Evolutionary conservation across 1,140 invertebrate species (phyloP), one percentile per base, ranked within the genome.

Genomic region (Galleria mellonella): DNA sequence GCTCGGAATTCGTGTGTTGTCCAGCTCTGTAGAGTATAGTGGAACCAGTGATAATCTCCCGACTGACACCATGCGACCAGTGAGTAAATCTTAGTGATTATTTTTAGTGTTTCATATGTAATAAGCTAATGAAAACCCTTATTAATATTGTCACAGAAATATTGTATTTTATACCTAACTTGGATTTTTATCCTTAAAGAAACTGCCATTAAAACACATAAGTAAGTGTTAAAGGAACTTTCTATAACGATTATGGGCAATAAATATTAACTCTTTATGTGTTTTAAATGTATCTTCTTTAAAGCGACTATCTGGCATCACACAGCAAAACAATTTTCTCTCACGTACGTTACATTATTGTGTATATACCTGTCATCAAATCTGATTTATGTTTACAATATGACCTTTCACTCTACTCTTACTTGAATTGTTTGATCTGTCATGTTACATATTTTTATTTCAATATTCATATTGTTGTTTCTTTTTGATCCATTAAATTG

Each of bases 51-150:
- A 47, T 15, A 40, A 43, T 31, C 38, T 32, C 40, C 30, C 42
- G 14, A 43, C 55, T 31, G 57, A 50, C 74, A 78, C 36, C 38
- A 82, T 78, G 74, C 71, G 63, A 51, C 60, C 61, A 54, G 77
- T 78, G 59, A 70, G 77, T 82, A 77, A 23, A 23, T 23, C 6
- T 47, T 39, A 47, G 67, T 75, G 73, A 55, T 56, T 61, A 43
- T 51, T 61, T 15, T 17, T 37, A n/a, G 35, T 17, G 35, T 37
- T 17, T 17, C 8, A 37, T 17, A n/a, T 15, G 35, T 15, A 37
- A 17, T 12, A 17, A n/a, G 14, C 9, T n/a, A 37, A 15, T 37
- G 14, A 11, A 12, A 7, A 1, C 32, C 7, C 3, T 14, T 5
- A 35, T 15, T 44, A 9, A 33, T 48, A 47, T 51, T 31, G 29